Evolutionary conservation across 2,888 invertebrate genomes (phyloP).

Genomic region (Acanthacorydalis orientalis): DNA sequence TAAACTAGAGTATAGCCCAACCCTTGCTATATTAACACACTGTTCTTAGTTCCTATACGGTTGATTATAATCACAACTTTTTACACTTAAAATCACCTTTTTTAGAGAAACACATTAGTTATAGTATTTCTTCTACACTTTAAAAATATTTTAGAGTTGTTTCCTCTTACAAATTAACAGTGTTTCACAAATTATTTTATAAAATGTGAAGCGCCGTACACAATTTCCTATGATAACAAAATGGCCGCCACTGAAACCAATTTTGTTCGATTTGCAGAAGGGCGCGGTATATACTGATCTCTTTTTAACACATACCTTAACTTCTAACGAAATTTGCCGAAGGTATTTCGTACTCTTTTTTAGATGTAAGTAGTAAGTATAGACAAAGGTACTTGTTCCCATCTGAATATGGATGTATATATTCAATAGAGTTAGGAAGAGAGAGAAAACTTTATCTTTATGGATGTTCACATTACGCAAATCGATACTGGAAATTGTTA

Average conservation of each 20-base stretch:
- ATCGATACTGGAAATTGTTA: too few species aligned
- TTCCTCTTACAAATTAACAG: neutral
- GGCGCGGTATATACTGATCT: slow-evolving; percentile 3
- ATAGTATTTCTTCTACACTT: neutral
- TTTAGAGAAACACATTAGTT: neutral
- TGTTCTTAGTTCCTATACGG: neutral
- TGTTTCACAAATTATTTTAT: neutral
- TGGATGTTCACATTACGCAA: too few species aligned
- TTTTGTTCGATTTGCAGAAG: slow-evolving; percentile 2
- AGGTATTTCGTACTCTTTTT: neutral
- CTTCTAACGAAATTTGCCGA: neutral
- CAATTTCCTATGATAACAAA: neutral
- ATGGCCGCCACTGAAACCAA: slow-evolving; percentile 3
- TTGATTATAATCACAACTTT: neutral
- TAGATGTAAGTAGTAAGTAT: neutral
- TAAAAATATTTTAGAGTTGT: neutral
- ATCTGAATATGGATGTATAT: neutral
- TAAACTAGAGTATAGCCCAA: slow-evolving; percentile 1
- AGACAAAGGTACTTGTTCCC: neutral
- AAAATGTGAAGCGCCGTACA: neutral
- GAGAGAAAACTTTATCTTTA: too few species aligned
- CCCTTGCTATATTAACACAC: neutral
- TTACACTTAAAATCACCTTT: slow-evolving; percentile 1
- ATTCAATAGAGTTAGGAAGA: too few species aligned
- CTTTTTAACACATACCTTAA: neutral